Evolutionary conservation across 2,888 invertebrate genomes (phyloP).

Genomic region (Oxycera nigricornis): DNA sequence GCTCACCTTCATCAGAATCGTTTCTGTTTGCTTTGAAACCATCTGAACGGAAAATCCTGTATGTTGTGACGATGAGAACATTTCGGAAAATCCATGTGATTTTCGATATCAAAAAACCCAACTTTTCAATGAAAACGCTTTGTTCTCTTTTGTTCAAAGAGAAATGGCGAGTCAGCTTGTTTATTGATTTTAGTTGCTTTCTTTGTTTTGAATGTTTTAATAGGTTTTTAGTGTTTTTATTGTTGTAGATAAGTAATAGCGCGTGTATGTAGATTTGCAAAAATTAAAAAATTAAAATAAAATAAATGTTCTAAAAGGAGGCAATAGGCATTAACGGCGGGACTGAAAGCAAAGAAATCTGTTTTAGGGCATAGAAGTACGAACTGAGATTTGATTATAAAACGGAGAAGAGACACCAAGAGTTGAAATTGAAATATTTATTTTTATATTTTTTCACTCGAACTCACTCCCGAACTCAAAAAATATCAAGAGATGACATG

Average conservation of each 20-base stretch:
- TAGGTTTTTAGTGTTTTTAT: constrained; percentile 15
- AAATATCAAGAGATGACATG: constrained; percentile 11
- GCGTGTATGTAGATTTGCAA: background rate
- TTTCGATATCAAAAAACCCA: background rate
- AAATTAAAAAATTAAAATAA: too few species aligned
- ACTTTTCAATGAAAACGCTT: background rate
- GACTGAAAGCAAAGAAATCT: background rate
- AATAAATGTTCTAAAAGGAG: background rate
- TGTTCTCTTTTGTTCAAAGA: background rate
- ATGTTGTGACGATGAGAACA: too few species aligned
- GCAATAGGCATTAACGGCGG: background rate
- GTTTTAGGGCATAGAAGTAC: background rate
- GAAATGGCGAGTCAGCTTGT: background rate
- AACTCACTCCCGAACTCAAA: background rate
- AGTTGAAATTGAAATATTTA: constrained; percentile 20
- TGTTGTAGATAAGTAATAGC: background rate
- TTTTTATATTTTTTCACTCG: constrained; percentile 24
- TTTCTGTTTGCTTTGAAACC: too few species aligned
- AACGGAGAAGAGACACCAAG: background rate
- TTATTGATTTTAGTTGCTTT: background rate
- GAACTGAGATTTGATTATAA: constrained; percentile 4
- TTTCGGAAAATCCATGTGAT: too few species aligned
- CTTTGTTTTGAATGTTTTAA: background rate
- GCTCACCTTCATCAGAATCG: too few species aligned
- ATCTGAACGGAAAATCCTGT: too few species aligned